Evolutionary conservation across 2,888 invertebrate genomes (phyloP).

Genomic region (Napeogenes sylphis): DNA sequence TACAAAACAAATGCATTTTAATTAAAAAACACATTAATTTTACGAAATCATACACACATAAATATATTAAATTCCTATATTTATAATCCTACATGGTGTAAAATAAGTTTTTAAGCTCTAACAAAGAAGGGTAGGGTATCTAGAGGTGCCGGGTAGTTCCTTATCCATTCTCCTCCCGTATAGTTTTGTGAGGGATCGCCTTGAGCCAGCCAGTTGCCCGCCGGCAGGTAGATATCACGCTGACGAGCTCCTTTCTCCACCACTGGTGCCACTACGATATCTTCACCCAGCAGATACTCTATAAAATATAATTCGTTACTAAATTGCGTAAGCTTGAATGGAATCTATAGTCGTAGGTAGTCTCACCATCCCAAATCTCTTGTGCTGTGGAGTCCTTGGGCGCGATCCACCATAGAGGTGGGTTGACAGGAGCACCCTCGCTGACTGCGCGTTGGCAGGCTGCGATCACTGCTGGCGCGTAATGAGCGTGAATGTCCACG

Average conservation of each 20-base stretch:
- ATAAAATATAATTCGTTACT: constrained; percentile 28
- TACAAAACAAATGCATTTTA: too few relatives aligned
- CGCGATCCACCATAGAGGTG: constrained; percentile 92
- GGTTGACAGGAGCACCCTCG: constrained; percentile 85
- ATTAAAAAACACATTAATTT: too few relatives aligned
- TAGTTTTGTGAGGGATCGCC: constrained; percentile 52
- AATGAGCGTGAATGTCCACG: constrained; percentile 80
- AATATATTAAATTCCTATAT: too few relatives aligned
- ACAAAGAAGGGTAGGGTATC: constrained; percentile 81
- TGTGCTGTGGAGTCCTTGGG: constrained; percentile 81
- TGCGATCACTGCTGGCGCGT: constrained; percentile 77
- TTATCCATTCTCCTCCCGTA: constrained; percentile 76
- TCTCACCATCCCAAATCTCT: constrained; percentile 75
- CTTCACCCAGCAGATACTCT: constrained; percentile 86
- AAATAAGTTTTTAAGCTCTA: neutral
- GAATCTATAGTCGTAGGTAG: too few relatives aligned
- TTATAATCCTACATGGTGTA: too few relatives aligned
- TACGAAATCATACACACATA: too few relatives aligned
- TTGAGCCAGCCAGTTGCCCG: constrained; percentile 80
- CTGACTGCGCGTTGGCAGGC: constrained; percentile 79
- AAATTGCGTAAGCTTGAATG: too few relatives aligned
- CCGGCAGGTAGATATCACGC: constrained; percentile 84
- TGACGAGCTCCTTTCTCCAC: constrained; percentile 75
- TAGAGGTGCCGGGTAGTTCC: constrained; percentile 80
- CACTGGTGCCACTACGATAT: constrained; percentile 84